phyloP scores from a whole-genome alignment of 2,797 vertebrate species.

The Momotus momota region DNA sequence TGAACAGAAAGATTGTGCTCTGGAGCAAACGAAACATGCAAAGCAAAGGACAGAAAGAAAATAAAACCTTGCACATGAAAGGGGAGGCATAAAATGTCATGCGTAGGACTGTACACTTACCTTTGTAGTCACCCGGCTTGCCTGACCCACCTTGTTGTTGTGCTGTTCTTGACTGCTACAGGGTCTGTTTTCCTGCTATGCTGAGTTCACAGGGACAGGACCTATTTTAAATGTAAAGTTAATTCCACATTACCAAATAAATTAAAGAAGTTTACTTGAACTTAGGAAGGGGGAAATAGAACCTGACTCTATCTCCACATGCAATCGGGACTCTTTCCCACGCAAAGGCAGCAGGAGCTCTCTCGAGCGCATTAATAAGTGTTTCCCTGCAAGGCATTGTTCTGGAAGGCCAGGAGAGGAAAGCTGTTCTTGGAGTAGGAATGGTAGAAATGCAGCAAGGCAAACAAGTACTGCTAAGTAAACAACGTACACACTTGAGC shows the following conservation, averaged over 20 bases:
- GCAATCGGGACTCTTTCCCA: slow-evolving; percentile 34
- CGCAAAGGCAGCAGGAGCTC: slow-evolving; percentile 44
- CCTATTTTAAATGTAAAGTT: slow-evolving; percentile 4
- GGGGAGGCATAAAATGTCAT: background rate
- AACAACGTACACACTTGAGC: background rate
- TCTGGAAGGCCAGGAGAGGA: background rate
- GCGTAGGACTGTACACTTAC: background rate
- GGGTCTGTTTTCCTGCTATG: background rate
- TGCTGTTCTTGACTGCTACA: background rate
- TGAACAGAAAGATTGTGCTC: background rate
- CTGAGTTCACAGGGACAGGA: background rate
- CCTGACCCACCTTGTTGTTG: background rate
- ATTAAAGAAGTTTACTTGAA: slow-evolving; percentile 51
- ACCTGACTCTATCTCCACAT: slow-evolving; percentile 13
- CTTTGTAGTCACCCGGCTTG: background rate
- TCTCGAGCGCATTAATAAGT: background rate
- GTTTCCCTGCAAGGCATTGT: slow-evolving; percentile 10
- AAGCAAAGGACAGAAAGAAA: background rate
- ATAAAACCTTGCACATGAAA: background rate
- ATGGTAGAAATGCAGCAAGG: slow-evolving; percentile 48
- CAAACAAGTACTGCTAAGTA: slow-evolving; percentile 28
- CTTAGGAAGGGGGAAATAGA: background rate
- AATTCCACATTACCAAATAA: slow-evolving; percentile 38
- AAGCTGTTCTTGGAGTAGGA: background rate
- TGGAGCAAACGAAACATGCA: background rate